phyloP scores from a whole-genome alignment of 2,113 vertebrate species.

The Rostratula benghalensis region DNA sequence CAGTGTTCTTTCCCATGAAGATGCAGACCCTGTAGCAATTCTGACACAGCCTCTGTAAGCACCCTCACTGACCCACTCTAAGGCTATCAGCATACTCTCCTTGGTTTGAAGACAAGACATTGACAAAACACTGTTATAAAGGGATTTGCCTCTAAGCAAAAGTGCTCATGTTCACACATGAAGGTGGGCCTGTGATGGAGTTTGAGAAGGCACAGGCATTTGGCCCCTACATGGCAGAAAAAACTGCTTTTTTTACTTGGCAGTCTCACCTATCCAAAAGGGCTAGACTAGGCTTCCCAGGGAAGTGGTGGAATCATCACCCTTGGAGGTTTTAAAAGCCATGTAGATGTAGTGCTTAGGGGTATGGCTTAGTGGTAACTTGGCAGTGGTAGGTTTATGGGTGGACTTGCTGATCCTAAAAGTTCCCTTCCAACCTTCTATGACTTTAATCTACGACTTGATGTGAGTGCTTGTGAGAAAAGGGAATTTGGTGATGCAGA shows the following conservation, averaged over 20 bases:
- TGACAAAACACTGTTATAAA: not conserved
- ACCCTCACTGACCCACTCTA: not conserved
- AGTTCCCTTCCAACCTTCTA: not conserved
- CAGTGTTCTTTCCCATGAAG: not conserved
- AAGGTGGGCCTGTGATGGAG: not conserved
- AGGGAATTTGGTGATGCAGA: not conserved
- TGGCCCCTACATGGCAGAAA: no score
- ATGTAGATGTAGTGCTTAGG: not conserved
- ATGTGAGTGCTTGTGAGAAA: not conserved
- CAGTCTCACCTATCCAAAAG: not conserved
- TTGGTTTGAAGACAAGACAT: not conserved
- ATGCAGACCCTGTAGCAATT: not conserved
- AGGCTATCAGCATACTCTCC: not conserved
- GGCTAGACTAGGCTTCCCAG: not conserved
- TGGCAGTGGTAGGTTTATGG: not conserved
- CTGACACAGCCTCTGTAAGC: not conserved
- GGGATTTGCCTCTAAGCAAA: not conserved
- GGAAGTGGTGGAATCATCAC: not conserved
- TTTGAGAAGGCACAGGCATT: not conserved
- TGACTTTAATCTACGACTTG: not conserved
- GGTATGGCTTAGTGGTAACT: not conserved
- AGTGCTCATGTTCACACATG: accelerated
- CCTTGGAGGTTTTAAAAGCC: not conserved
- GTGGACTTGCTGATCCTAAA: not conserved
- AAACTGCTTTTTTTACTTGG: not conserved